phyloP scores from a whole-genome alignment of 2,888 invertebrate species.

The Pachymerium ferrugineum region DNA sequence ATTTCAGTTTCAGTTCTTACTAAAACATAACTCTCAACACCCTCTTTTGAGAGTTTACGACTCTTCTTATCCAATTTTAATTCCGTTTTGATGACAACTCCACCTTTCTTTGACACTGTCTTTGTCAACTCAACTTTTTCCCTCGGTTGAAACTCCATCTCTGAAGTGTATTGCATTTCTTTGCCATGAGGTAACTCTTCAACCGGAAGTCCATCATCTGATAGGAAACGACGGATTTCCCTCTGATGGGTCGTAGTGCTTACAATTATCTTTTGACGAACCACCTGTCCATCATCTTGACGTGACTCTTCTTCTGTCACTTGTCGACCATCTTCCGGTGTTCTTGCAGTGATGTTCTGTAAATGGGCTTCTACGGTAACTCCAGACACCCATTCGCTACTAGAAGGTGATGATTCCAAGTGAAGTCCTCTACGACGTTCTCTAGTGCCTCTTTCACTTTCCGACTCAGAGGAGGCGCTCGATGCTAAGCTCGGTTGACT shows the following conservation, averaged over 20 bases:
- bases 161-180: not conserved
- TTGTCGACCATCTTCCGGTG: not conserved
- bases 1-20: slow-evolving; percentile 14
- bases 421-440: not conserved
- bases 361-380: slow-evolving; percentile 28
- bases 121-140: not conserved
- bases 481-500: not conserved
- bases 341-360: not conserved
- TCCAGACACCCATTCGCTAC: slow-evolving; percentile 31
- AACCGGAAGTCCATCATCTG: slow-evolving; percentile 28
- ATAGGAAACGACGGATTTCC: slow-evolving; percentile 28
- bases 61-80: not conserved
- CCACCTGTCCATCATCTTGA: not conserved
- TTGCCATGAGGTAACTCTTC: not conserved
- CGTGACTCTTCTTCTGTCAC: slow-evolving; percentile 20
- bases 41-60: not conserved
- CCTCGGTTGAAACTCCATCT: not conserved
- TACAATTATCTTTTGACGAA: slow-evolving; percentile 29
- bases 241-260: slow-evolving; percentile 24
- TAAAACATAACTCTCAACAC: slow-evolving; percentile 19
- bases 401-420: slow-evolving; percentile 29
- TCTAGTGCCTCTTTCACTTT: not conserved
- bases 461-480: not conserved
- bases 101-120: not conserved
- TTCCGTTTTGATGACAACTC: not conserved